A percentile compares a stretch with the other conserved stretches of the same genome.
phyloP scores from a whole-genome alignment of 2,888 invertebrate genomes.

The Fragum fragum region DNA sequence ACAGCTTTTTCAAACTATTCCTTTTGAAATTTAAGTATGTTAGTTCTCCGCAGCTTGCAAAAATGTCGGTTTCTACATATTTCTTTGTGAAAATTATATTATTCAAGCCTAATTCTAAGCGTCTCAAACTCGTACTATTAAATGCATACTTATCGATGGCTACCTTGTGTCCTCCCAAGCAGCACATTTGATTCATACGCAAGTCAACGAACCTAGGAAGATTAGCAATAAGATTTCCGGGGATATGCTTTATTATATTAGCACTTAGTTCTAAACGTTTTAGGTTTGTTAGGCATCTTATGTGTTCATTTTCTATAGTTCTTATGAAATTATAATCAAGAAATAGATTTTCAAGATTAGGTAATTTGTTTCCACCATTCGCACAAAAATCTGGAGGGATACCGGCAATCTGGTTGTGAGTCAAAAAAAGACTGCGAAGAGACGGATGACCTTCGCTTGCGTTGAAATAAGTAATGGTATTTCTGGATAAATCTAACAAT shows the following conservation, averaged over 20 bases:
- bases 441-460: background rate
- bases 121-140: background rate
- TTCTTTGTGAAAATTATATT: background rate
- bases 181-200: background rate
- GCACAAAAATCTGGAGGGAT: background rate
- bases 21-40: background rate
- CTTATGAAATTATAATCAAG: slow-evolving; percentile 3
- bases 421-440: background rate
- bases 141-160: background rate
- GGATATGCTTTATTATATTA: background rate
- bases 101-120: background rate
- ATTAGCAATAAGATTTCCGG: background rate
- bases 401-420: background rate
- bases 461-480: background rate
- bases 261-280: background rate
- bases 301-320: background rate
- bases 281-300: background rate
- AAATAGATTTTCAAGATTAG: background rate
- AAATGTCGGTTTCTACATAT: background rate
- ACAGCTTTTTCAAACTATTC: background rate
- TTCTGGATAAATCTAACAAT: background rate
- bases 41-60: background rate
- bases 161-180: background rate
- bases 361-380: background rate
- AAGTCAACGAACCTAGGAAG: background rate